These are phyloP conservation scores for Rhorus exstirpatorius DNA, from an alignment of 2,888 invertebrate genomes.

Conservation along the genomic window DNA sequence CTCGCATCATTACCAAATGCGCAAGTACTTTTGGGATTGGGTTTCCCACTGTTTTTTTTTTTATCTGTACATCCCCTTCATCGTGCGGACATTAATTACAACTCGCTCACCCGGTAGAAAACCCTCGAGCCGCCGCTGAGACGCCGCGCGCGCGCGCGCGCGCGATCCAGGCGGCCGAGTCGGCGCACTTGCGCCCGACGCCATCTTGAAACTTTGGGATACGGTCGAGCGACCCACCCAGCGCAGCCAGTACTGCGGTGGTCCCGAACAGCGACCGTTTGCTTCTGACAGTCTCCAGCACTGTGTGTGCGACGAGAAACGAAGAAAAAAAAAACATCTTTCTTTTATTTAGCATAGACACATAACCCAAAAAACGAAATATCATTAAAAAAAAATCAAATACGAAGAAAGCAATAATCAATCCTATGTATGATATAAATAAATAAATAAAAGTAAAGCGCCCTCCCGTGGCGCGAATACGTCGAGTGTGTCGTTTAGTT, in stretches of 20 bases:
- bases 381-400: neutral
- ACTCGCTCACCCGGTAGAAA: no score
- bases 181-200: conserved; percentile 56
- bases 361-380: neutral
- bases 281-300: neutral
- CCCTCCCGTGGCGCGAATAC: conserved; percentile 50
- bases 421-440: neutral
- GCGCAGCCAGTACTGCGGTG: conserved; percentile 72
- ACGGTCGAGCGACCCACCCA: conserved; percentile 80
- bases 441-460: conserved; percentile 17
- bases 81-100: no score
- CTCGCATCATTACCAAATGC: no score
- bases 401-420: neutral
- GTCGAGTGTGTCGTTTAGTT: conserved; percentile 29
- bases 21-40: no score
- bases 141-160: conserved; percentile 72
- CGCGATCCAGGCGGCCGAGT: conserved; percentile 37
- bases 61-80: no score
- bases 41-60: no score
- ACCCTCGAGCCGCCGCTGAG: no score
- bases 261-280: conserved; percentile 64
- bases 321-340: neutral
- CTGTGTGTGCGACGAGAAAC: neutral
- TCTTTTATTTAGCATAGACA: conserved; percentile 2
- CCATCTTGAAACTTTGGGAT: conserved; percentile 75